Evolutionary conservation across 2,113 vertebrate genomes (phyloP), one percentile per base, ranked within the genome.

Genomic region (Centrocercus urophasianus): DNA sequence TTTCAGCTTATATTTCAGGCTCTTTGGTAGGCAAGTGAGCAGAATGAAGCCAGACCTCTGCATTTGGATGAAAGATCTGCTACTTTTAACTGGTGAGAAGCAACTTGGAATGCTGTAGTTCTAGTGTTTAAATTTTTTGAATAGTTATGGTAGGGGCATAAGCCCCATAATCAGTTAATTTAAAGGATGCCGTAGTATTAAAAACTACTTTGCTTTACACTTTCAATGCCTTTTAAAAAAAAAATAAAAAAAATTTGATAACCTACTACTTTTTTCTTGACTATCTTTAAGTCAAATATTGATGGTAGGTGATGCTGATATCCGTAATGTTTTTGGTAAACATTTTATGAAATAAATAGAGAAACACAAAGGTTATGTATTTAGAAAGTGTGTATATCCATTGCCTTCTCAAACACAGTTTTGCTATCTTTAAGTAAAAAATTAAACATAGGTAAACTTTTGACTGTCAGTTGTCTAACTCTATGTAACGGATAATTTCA

Each of bases 11-110:
- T 27, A 43, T 74, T 45, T 79, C 86, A 83, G 67, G 73, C 69
- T 72, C 43, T 86, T 54, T 27, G 93, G 86, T 72, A 86, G 60
- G 18, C 69, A 93, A 95, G 86, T 89, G 82, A 95, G 87, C 95
- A 66, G 43, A 67, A 80, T 61, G 59, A 22, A 24, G 83, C 27
- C 47, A 91, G 88, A 95, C 63, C 67, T 78, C 24, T 85, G 71
- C 70, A 75, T 78, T 72, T 87, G 78, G 83, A 60, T 48, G 50
- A 85, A 87, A 69, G 74, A 70, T 74, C 86, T 88, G 85, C 60
- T 90, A 71, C 70, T 89, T 72, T 93, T 72, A 59, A 61, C 64
- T 93, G 15, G 48, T n/a, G n/a, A 32, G 79, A 81, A 65, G 22
- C 34, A 91, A 89, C 64, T 69, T 13, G 30, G 71, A 81, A 32